Base-by-base conservation (phyloP, 2,113 vertebrate genomes). In the Phocoena sinus region DNA sequence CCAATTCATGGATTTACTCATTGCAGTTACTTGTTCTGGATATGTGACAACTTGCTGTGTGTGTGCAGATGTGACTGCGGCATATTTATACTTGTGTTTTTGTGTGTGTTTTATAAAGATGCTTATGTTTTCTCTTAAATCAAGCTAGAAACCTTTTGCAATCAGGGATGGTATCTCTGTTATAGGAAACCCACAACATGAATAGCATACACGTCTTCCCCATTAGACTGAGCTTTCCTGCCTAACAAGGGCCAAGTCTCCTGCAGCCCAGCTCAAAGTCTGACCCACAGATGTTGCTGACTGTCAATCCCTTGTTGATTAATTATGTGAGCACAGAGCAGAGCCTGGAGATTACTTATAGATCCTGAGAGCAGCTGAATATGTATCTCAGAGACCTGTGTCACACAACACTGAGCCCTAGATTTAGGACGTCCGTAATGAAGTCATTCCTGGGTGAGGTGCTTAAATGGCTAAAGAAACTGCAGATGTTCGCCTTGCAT, bases 391-490 rank as follows among this genome's bases (percentile, higher is more conserved):
- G 36, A 86, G 31, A 86, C 28, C n/a, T 89, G 26, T 93, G 83
- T 92, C 73, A 96, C 7, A 86, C 11, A 91, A 93, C 11, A 92
- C 38, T 86, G 73, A 28, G 1, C 4, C 36, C 47, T 96, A 89
- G 38, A 96, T 90, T 94, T 87, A 92, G 36, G 33, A 86, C 76
- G 90, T 74, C 18, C 36, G 38, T 63, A 89, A 81, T 70, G 58
- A 91, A 95, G 33, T 79, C 33, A 92, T 94, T 85, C 58, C 63
- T 83, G 17, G 10, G 8, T 93, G 44, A 95, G 25, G 68, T 70
- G 8, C 25, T 82, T 86, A 76, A 91, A 90, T 94, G 82, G 25
- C 56, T 89, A 86, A 97, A 76, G 63, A 96, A 94, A 89, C 18
- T 65, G 21, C 14, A 95, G n/a, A n/a, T 82, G 47, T 58, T 86